These are phyloP conservation scores for Porites cylindrica DNA, from an alignment of 92 coral and sea anemone genomes.

Conservation along the genomic window DNA sequence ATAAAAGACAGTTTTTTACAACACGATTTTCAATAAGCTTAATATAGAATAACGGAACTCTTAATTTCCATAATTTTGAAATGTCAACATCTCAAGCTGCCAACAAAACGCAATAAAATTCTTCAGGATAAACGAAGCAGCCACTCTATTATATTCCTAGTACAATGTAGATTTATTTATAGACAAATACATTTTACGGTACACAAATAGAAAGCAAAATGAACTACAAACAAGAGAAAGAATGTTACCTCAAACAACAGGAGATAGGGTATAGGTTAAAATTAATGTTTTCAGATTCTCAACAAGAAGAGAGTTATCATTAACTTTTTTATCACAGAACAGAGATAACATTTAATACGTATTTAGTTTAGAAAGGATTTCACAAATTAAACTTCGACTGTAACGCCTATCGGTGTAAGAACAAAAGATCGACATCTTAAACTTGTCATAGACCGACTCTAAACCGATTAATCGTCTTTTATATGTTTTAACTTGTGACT, in stretches of 20 bases:
- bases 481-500: not conserved
- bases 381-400: not conserved
- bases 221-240: not conserved
- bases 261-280: not conserved
- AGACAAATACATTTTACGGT: not conserved
- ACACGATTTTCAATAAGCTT: too few relatives aligned
- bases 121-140: not conserved
- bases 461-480: not conserved
- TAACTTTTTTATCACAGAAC: not conserved
- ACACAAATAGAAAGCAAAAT: constrained; percentile 10
- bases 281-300: constrained; percentile 7
- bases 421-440: constrained; percentile 20
- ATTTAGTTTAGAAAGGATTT: not conserved
- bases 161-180: too few relatives aligned
- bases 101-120: not conserved
- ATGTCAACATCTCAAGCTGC: too few relatives aligned
- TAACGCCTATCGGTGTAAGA: constrained; percentile 24
- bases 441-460: constrained; percentile 9
- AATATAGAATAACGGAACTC: too few relatives aligned
- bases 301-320: not conserved
- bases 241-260: constrained; percentile 10
- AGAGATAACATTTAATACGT: constrained; percentile 15
- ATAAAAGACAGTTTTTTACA: too few relatives aligned
- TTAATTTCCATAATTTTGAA: too few relatives aligned
- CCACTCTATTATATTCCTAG: not conserved